Evolutionary conservation across 2,797 vertebrate species (phyloP), one percentile per base, ranked within the genome.

Genomic region (Rhabdomys pumilio): DNA sequence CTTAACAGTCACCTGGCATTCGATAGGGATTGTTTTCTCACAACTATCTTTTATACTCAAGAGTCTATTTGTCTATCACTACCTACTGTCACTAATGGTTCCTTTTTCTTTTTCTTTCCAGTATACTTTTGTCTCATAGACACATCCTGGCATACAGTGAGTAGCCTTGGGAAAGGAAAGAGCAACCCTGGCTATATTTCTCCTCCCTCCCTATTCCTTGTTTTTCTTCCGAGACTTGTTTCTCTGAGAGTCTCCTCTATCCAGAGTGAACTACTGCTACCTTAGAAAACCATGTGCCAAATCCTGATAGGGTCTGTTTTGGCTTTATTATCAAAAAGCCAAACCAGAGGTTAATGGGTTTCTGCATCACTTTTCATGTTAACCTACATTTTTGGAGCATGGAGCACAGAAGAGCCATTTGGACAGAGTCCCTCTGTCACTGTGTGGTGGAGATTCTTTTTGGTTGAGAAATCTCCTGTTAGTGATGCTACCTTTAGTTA

Each of bases 161-260:
- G 65, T 57, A 55, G 29, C 53, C 41, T 47, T 0, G 20, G 17
- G 69, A 1, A 0, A 22, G 15, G 14, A 76, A 31, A 57, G 65
- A 67, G 80, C 41, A 88, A 38, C 31, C 47, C 1, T 26, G 24
- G 4, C 53, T 85, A 81, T 80, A 53, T 93, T 96, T 81, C 38
- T 96, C n/a, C 50, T 86, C 29, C 29, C 9, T 1, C 20, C 6
- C 44, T 65, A 19, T 26, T 67, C 61, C 85, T 76, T 69, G 69
- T 77, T 29, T 79, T 91, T 19, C 90, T 94, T 81, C 92, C 69
- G 67, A 97, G 93, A 55, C 80, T 53, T 20, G 59, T 89, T 92
- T 93, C 83, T 77, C 80, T 34, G 47, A 67, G 44, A 67, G 92
- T 93, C 85, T 97, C 89, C 61, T 93, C 67, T 85, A 38, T 59